Base-by-base conservation (phyloP, 2,113 vertebrate genomes). In the Ondatra zibethicus region DNA sequence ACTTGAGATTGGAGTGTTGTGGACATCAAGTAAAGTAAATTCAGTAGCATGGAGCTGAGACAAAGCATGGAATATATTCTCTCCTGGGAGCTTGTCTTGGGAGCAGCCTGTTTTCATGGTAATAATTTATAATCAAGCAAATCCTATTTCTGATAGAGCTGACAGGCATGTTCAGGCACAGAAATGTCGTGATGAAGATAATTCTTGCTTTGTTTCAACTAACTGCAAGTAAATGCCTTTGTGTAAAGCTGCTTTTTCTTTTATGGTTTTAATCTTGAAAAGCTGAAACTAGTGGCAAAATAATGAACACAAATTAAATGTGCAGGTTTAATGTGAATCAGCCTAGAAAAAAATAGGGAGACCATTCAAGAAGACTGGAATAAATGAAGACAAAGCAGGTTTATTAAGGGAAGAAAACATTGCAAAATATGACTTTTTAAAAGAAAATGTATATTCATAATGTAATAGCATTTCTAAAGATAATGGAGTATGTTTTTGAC, bases 361-460 rank as follows among this genome's bases (percentile, higher is more conserved):
- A 31, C 11, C 1, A 36, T 65, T 89, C 82, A 33, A 42, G 33
- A 88, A 96, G 25, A 63, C 27, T 88, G 70, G 21, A 80, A 50
- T 75, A 93, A 95, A 76, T 77, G 23, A 91, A 93, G 39, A 73
- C 77, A 66, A 89, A 72, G 17, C 16, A 89, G 84, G 76, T 72
- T 86, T 86, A 70, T 81, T 92, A 72, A n/a, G 7, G 27, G 45
- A 81, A 80, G 61, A 92, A 87, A 72, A 58, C 27, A 87, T 31
- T 81, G 61, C 12, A 77, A 87, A 81, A 75, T 8, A 14, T 87
- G 9, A 29, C 8, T 66, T 90, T 89, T 87, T 72, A 14, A 82
- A 72, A 96, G 36, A 29, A 27, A 52, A 55, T 78, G 5, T 50
- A 39, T 77, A 16, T 25, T 21, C 73, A 2, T 68, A 92, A 76